Conservation (phyloP, 2,888 invertebrate genomes). For the Trissolcus brochymenae region DNA sequence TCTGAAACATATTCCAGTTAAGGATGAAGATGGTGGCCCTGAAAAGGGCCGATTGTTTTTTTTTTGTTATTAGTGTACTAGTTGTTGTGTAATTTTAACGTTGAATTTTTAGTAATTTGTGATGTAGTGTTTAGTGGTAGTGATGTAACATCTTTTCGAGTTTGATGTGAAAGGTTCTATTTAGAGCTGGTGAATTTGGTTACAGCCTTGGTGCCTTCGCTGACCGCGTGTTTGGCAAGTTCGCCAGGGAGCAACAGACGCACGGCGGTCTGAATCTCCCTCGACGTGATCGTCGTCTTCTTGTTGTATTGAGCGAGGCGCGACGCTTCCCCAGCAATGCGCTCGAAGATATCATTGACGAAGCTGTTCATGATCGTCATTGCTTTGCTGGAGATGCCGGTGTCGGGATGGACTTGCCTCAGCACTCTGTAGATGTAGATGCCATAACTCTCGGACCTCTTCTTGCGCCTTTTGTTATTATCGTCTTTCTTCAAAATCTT, state of each 20-base stretch:
- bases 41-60: too few relatives aligned
- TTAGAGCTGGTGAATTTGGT: too few relatives aligned
- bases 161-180: too few relatives aligned
- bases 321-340: conserved; percentile 15
- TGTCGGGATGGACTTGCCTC: conserved; percentile 79
- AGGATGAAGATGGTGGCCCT: too few relatives aligned
- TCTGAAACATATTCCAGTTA: too few relatives aligned
- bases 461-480: conserved; percentile 70
- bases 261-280: conserved; percentile 22
- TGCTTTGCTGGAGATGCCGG: conserved; percentile 75
- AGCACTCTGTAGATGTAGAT: conserved; percentile 79
- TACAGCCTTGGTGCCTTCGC: too few relatives aligned
- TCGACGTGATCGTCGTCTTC: conserved; percentile 63
- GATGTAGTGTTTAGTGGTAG: too few relatives aligned
- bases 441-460: conserved; percentile 74
- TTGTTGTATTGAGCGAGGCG: conserved; percentile 20
- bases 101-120: too few relatives aligned
- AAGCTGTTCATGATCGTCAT: conserved; percentile 28
- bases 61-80: too few relatives aligned
- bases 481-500: conserved; percentile 70
- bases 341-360: conserved; percentile 24
- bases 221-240: neutral
- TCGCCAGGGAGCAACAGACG: conserved; percentile 9
- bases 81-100: too few relatives aligned
- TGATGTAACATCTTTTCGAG: too few relatives aligned